phyloP scores from a whole-genome alignment of 23 tunicate genomes.

The Styela clava region DNA sequence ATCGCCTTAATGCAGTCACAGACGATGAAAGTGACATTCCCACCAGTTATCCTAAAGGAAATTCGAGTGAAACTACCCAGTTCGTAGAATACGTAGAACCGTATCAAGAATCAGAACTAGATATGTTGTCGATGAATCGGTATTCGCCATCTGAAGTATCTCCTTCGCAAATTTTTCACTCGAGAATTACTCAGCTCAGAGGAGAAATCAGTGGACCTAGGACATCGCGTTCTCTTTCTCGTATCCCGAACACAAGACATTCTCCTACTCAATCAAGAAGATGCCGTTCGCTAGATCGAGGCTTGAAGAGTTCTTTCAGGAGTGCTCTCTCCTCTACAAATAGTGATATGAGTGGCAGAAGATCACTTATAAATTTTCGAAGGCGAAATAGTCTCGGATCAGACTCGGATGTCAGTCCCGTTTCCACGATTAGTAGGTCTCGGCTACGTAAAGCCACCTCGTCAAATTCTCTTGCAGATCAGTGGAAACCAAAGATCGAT shows the following conservation, averaged over 20 bases:
- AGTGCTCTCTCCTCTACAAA: neutral
- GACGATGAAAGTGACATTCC: neutral
- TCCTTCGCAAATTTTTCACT: neutral
- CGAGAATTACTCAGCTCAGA: neutral
- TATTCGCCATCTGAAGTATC: conserved; percentile 3
- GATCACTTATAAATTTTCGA: neutral
- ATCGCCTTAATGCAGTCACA: conserved; percentile 2
- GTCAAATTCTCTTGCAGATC: neutral
- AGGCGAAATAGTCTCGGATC: neutral
- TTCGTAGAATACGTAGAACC: neutral
- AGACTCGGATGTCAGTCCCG: neutral
- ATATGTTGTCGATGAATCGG: neutral
- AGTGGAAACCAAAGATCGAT: neutral
- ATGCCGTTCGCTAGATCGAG: conserved; percentile 3
- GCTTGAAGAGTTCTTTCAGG: neutral
- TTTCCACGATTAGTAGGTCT: neutral
- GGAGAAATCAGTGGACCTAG: neutral
- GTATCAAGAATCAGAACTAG: neutral
- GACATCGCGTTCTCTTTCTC: neutral
- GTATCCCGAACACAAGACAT: neutral
- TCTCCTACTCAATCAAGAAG: neutral
- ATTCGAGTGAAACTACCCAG: neutral
- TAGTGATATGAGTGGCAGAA: neutral
- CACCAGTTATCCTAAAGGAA: neutral
- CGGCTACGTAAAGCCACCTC: neutral